These are phyloP conservation scores for Agelas oroides DNA, from an alignment of 37 sponge, comb jelly and placozoan species.

Conservation along the genomic window DNA sequence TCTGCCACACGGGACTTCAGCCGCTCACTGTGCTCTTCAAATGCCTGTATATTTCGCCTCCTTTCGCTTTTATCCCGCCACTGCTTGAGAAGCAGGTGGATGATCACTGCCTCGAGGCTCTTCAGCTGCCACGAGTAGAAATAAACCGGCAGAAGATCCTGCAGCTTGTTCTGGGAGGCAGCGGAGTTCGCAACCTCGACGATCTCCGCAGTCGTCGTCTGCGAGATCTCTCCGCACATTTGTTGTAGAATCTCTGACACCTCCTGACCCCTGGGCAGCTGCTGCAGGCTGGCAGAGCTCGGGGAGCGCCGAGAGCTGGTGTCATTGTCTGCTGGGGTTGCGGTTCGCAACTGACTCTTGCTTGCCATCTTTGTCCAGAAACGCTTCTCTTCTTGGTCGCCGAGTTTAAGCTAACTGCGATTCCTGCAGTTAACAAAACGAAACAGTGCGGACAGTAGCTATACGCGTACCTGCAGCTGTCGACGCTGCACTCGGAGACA, in stretches of 20 bases:
- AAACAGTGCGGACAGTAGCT: too few species aligned
- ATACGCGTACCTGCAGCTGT: too few species aligned
- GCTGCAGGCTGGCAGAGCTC: too few species aligned
- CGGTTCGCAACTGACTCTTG: too few species aligned
- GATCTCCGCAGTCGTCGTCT: not conserved
- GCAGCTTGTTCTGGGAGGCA: constrained; percentile 8
- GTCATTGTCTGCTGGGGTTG: too few species aligned
- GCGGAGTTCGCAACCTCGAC: constrained; percentile 8
- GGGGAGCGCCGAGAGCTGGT: too few species aligned
- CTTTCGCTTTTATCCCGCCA: constrained; percentile 1
- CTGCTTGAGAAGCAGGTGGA: constrained; percentile 22
- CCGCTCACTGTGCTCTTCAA: constrained; percentile 28
- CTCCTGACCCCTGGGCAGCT: too few species aligned
- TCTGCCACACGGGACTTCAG: constrained; percentile 19
- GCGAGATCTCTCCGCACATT: not conserved
- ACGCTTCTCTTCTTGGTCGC: too few species aligned
- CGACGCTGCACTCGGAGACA: too few species aligned
- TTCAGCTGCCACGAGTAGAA: constrained; percentile 27
- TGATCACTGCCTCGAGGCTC: constrained; percentile 13
- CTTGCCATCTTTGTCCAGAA: too few species aligned
- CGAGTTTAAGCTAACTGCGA: too few species aligned
- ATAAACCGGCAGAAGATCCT: constrained; percentile 20
- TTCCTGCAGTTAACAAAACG: too few species aligned
- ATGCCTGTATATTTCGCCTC: not conserved
- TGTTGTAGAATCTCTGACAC: not conserved